Evolutionary conservation across 2,113 vertebrate species (phyloP), one percentile per base, ranked within the genome.

Genomic region (Pampusana beccarii): DNA sequence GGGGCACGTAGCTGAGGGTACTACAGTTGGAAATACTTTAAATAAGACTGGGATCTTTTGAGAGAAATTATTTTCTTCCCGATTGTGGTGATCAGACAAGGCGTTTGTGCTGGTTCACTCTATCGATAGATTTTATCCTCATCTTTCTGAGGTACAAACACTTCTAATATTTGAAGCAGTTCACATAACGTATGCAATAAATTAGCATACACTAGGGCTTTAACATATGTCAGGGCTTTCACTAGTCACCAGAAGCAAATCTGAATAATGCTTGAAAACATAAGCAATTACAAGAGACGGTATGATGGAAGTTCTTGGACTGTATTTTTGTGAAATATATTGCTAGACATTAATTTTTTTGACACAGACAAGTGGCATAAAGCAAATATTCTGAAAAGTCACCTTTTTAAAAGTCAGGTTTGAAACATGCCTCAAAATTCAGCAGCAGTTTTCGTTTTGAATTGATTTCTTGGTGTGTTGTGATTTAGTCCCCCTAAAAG

Each of bases 11-110:
- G 5, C 0, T 60, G 66, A 69, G 62, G 19, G 5, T 48, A 18
- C 2, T 16, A 61, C 9, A 4, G 31, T 4, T 53, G 9, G 50
- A 69, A 80, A 51, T n/a, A 23, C 7, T 57, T 56, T 28, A 34
- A 50, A 33, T 36, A 26, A 62, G 44, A 40, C 46, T 31, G 25
- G 2, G 3, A 17, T 72, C 8, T 80, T 82, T 31, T 34, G 21
- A 79, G 36, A 58, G 14, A 62, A 70, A 58, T 62, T 62, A 31
- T 80, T 91, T 51, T 26, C 10, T 69, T 11, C 20, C 33, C 77
- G 42, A 46, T 10, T 33, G 16, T 58, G 17, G 3, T 1, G 0
- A 72, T 42, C 0, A 0, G 42, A 10, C 26, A 46, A 53, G 25
- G 79, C 6, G 19, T 60, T 74, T 61, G 31, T 65, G 18, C 33